Percentiles rank a stretch among this genome's conserved stretches.
Evolutionary conservation across 2,888 invertebrate genomes (phyloP).

Genomic region (Aleiodes alternator): DNA sequence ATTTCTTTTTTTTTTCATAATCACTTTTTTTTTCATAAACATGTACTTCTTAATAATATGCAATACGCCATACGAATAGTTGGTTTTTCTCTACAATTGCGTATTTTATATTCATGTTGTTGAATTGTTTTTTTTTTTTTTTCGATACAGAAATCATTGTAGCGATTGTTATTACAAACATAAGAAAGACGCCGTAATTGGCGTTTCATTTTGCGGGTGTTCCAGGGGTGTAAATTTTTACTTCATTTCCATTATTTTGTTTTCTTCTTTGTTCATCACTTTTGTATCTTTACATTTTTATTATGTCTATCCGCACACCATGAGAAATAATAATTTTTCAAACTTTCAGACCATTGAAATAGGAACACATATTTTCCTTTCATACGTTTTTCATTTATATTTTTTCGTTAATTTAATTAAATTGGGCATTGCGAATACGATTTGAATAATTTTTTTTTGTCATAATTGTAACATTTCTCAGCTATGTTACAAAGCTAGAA

Average conservation of each 20-base stretch:
- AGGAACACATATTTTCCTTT: constrained; percentile 25
- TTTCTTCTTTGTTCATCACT: constrained; percentile 22
- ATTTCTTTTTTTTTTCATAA: constrained; percentile 14
- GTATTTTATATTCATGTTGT: constrained; percentile 42
- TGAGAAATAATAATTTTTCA: constrained; percentile 8
- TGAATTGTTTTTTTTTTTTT: constrained; percentile 1
- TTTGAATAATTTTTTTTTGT: constrained; percentile 38
- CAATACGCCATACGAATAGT: constrained; percentile 47
- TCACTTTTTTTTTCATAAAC: constrained; percentile 41
- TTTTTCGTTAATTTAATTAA: constrained; percentile 44
- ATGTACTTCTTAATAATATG: constrained; percentile 43
- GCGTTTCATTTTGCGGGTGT: constrained; percentile 40
- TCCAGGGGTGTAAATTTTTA: constrained; percentile 5
- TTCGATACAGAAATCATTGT: constrained; percentile 51
- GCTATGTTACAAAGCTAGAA: constrained; percentile 54
- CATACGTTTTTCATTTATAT: background rate
- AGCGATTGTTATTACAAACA: constrained; percentile 56
- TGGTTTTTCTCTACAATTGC: constrained; percentile 38
- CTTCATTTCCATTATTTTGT: background rate
- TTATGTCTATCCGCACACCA: constrained; percentile 15
- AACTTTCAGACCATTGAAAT: background rate
- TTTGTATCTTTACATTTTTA: constrained; percentile 34
- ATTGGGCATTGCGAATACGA: constrained; percentile 53
- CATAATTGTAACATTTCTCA: constrained; percentile 46
- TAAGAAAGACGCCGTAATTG: constrained; percentile 58